Evolutionary conservation across 2,888 invertebrate genomes (phyloP).

Genomic region (Spilosoma lubricipeda): DNA sequence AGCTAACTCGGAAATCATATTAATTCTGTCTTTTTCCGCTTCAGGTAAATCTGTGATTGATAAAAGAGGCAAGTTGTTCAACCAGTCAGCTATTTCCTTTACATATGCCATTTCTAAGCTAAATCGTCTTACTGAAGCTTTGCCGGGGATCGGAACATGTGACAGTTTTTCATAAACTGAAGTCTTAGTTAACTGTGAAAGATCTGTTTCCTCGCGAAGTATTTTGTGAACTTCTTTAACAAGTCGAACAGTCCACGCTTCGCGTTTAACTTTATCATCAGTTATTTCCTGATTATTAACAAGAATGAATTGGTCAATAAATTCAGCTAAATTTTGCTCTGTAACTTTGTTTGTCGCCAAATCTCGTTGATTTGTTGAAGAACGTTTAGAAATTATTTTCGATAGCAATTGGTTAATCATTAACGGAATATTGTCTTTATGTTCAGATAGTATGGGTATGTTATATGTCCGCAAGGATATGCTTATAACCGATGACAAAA

Average conservation of each 20-base stretch:
- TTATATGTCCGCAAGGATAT: conserved; percentile 45
- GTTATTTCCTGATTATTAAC: conserved; percentile 60
- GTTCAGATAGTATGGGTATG: conserved; percentile 53
- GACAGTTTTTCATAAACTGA: conserved; percentile 57
- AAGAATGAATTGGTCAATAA: conserved; percentile 64
- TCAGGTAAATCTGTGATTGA: conserved; percentile 45
- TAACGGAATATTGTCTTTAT: conserved; percentile 38
- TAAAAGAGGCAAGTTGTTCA: conserved; percentile 66
- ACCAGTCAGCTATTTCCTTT: conserved; percentile 70
- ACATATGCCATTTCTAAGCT: conserved; percentile 61
- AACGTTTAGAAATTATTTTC: conserved; percentile 44
- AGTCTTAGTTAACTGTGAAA: conserved; percentile 45
- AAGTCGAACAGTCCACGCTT: conserved; percentile 64
- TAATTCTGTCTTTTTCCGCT: conserved; percentile 46
- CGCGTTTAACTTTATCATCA: conserved; percentile 64
- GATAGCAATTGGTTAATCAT: conserved; percentile 55
- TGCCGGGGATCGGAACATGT: conserved; percentile 50
- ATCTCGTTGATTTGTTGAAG: conserved; percentile 2
- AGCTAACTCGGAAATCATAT: conserved; percentile 63
- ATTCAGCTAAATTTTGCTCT: conserved; percentile 59
- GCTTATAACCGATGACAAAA: conserved; percentile 53
- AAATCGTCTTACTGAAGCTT: conserved; percentile 57
- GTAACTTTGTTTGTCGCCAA: conserved; percentile 31
- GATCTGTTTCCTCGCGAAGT: conserved; percentile 46
- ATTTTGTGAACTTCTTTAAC: conserved; percentile 63